Base-by-base conservation (phyloP, 2,113 vertebrate species). In the Toxotes jaculatrix region DNA sequence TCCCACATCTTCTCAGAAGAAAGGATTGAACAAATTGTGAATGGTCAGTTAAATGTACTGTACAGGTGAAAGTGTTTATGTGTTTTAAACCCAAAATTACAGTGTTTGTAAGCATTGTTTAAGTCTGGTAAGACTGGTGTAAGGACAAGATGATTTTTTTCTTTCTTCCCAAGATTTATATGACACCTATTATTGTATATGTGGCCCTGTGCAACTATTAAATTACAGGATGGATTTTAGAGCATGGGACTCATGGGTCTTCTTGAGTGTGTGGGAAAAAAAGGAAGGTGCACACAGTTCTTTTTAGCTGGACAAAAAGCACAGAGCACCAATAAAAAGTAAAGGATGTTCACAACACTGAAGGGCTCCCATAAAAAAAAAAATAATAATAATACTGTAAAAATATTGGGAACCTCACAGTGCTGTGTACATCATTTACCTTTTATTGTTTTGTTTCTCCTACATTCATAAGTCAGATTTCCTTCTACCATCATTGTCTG, bases 281-380 rank as follows among this genome's bases (percentile, higher is more conserved):
- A 12, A 10, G 11, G 0, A 40, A 10, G 13, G 8, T n/a, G 43
- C 8, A 55, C 47, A 57, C 5, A 27, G 31, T 65, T 71, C 9
- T 65, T 72, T 71, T 40, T 49, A 74, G 62, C 38, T 23, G 47
- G 21, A 68, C 71, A 68, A 43, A 55, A 42, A 40, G n/a, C 69
- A 9, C 34, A 42, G 4, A 32, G 47, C 17, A 12, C 12, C 7
- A 6, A 67, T 59, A 59, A 49, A 64, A 61, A 34, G 34, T 10
- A 43, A 27, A 61, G 19, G 2, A 62, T 79, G 8, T 36, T 31
- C 4, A 5, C 49, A 57, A 65, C 40, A 66, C 61, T 14, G n/a
- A 61, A 55, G 14, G 9, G 21, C 27, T 57, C 21, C n/a, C n/a
- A 57, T 21, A 32, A 68, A 67, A 21, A 60, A 32, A 4, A 34